Evolutionary conservation across 1,140 invertebrate species (phyloP).

Genomic region (Platorchestia sp.): DNA sequence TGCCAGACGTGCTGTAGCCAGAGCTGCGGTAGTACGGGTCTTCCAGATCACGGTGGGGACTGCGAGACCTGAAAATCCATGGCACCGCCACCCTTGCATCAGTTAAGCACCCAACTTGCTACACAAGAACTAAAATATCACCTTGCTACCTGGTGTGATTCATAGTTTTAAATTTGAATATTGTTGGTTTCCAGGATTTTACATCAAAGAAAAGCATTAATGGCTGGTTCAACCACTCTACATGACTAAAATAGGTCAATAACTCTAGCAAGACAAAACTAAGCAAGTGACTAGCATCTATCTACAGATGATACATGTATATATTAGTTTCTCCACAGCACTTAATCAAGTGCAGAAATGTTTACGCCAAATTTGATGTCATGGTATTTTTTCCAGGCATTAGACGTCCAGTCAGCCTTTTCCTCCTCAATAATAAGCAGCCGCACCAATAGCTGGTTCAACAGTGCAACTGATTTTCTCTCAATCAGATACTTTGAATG

Average conservation of each 20-base stretch:
- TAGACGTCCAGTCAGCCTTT: too few species aligned
- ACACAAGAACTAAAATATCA: not conserved
- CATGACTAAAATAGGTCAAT: not conserved
- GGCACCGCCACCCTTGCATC: constrained; percentile 30
- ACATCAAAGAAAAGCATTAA: not conserved
- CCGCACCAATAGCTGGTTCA: not conserved
- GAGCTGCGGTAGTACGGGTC: constrained; percentile 22
- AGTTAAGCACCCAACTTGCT: not conserved
- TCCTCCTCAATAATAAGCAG: not conserved
- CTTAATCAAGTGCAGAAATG: not conserved
- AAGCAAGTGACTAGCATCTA: not conserved
- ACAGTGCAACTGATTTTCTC: not conserved
- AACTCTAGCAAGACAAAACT: not conserved
- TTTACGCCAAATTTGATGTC: not conserved
- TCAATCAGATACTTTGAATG: not conserved
- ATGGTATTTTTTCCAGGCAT: not conserved
- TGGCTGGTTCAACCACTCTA: not conserved
- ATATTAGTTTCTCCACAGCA: not conserved
- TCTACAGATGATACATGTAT: not conserved
- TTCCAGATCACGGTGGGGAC: not conserved
- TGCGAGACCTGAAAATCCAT: constrained; percentile 27
- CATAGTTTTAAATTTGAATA: not conserved
- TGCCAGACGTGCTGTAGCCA: constrained; percentile 30
- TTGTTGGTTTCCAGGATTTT: not conserved
- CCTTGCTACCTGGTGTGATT: too few species aligned